Percentiles rank a stretch among this genome's conserved stretches.
phyloP scores from a whole-genome alignment of 2,888 invertebrate species.

The Cataglyphis livida region DNA sequence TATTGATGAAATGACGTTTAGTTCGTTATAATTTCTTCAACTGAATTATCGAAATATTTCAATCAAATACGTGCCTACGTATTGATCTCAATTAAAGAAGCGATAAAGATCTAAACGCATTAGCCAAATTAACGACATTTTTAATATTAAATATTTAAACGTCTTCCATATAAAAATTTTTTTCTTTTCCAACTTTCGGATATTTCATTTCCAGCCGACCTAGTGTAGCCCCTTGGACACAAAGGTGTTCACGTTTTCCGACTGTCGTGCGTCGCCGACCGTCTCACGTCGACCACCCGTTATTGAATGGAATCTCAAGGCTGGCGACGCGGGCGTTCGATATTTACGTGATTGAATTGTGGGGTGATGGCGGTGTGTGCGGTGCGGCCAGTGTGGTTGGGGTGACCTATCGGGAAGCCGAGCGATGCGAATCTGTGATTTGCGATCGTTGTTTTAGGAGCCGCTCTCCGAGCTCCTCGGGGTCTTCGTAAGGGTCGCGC shows the following conservation, averaged over 20 bases:
- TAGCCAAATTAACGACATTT: neutral
- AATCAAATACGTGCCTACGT: too few relatives aligned
- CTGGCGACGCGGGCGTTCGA: conserved; percentile 73
- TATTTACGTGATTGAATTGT: conserved; percentile 78
- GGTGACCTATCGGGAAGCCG: conserved; percentile 51
- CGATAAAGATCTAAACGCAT: neutral
- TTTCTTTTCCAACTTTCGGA: neutral
- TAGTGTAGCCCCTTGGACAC: conserved; percentile 4
- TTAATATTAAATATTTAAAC: too few relatives aligned
- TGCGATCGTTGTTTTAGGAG: neutral
- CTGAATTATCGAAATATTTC: too few relatives aligned
- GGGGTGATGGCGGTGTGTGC: conserved; percentile 61
- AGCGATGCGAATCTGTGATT: conserved; percentile 48
- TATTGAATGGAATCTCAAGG: conserved; percentile 83
- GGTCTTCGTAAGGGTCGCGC: conserved; percentile 5
- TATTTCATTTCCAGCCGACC: neutral
- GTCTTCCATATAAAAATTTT: neutral
- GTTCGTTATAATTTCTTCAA: too few relatives aligned
- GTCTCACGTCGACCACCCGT: conserved; percentile 54
- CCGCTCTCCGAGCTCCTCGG: conserved; percentile 19
- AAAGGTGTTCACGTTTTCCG: conserved; percentile 10
- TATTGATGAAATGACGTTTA: neutral
- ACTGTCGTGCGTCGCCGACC: conserved; percentile 10
- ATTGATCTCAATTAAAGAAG: too few relatives aligned
- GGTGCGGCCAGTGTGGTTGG: conserved; percentile 58